Base-by-base conservation (phyloP, 1,140 invertebrate genomes). In the Chelonus insularis region DNA sequence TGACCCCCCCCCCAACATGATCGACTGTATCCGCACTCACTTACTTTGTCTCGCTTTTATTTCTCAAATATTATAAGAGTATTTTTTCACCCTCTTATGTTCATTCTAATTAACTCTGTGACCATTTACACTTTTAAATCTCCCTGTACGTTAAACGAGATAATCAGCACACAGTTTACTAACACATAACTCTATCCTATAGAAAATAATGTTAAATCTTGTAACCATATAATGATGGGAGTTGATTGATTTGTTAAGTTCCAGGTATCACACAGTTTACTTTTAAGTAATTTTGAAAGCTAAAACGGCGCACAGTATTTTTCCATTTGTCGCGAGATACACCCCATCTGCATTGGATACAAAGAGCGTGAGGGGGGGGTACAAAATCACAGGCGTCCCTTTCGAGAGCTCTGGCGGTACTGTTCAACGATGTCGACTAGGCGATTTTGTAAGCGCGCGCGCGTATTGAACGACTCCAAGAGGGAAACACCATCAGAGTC, bases 331-430 rank as follows among this genome's bases (percentile, higher is more conserved):
- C 41, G 55, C 50, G 50, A 36, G 21, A 23, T 50, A 20, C 47
- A 50, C 47, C 18, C 18, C 20, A 18, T 23, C 47, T 25, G 36
- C 32, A 23, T 34, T 52, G 56, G 32, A 56, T 63, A 57, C 11
- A n/a, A 23, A 60, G 65, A 45, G 50, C 36, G 56, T 56, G 57
- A 18, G 56, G 48, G 39, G 62, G 71, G 63, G 71, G 70, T 69
- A 68, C 66, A 72, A 77, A 79, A 73, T 75, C 77, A 75, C 79
- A 74, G 74, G 76, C 68, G 76, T 77, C 77, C 72, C 77, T 74
- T 71, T 52, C 75, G 76, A 79, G 77, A 80, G 77, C 74, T 79
- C 68, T 78, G 74, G 72, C 77, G 76, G 76, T 74, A 79, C 78
- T 79, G 76, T 71, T 71, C 70, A 67, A 67, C 59, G 43, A 32